These are phyloP conservation scores for Limnodromus scolopaceus DNA, from an alignment of 2,797 vertebrate species.

Conservation along the genomic window DNA sequence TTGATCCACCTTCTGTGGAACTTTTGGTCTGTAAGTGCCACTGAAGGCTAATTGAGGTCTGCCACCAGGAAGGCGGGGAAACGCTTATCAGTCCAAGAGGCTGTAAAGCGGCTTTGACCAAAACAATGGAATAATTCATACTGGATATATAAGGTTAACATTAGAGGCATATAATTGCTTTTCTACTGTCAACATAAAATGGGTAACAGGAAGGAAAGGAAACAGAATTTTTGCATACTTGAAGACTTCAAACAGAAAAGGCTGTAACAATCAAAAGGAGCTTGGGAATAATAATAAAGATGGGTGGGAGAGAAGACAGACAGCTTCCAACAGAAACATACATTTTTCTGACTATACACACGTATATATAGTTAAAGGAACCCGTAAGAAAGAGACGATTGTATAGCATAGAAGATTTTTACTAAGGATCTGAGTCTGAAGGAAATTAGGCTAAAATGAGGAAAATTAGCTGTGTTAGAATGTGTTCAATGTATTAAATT, in stretches of 20 bases:
- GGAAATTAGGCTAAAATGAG: background rate
- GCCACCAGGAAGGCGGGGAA: background rate
- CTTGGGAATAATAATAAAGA: conserved; percentile 24
- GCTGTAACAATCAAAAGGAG: conserved; percentile 4
- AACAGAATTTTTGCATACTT: conserved; percentile 36
- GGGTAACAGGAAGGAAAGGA: conserved; percentile 53
- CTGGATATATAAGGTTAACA: background rate
- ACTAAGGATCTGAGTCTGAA: background rate
- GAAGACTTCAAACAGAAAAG: conserved; percentile 55
- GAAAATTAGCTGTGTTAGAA: background rate
- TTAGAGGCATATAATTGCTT: conserved; percentile 13
- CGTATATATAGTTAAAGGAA: background rate
- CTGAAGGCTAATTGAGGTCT: background rate
- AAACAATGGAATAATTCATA: conserved; percentile 25
- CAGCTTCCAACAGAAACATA: background rate
- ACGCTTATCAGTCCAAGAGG: background rate
- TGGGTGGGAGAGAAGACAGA: conserved; percentile 14
- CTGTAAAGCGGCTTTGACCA: background rate
- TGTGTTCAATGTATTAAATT: background rate
- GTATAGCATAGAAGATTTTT: background rate
- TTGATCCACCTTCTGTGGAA: background rate
- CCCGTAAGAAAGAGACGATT: background rate
- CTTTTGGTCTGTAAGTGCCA: background rate
- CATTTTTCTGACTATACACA: background rate
- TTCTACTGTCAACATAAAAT: conserved; percentile 30